Conservation (phyloP, 37 sponge, comb jelly and placozoan genomes). For the Halisarca cf. caerulea region DNA sequence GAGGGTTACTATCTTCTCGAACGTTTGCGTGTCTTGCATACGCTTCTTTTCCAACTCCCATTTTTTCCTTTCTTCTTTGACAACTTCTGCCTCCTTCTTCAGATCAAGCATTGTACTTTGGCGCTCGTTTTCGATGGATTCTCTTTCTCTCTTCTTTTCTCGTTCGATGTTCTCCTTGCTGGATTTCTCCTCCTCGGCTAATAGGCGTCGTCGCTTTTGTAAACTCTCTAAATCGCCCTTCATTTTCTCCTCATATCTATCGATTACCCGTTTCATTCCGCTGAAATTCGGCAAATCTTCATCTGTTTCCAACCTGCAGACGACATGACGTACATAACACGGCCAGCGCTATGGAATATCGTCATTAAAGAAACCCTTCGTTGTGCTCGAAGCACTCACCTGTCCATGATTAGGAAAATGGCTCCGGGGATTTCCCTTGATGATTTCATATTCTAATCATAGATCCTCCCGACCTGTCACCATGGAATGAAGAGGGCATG, state of each 20-base stretch:
- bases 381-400: no score
- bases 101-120: background rate
- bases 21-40: background rate
- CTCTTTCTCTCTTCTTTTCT: no score
- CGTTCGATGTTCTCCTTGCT: background rate
- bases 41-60: slow-evolving; percentile 6
- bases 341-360: no score
- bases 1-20: slow-evolving; percentile 1
- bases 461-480: no score
- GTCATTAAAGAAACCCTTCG: no score
- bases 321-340: no score
- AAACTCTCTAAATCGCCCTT: background rate
- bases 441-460: no score
- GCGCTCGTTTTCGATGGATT: no score
- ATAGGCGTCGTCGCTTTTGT: background rate
- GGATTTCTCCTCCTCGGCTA: background rate
- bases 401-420: no score
- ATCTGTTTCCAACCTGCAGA: no score
- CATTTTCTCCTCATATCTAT: background rate
- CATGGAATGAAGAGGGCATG: no score
- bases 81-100: background rate
- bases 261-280: background rate
- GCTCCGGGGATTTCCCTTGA: no score
- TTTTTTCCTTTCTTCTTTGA: background rate
- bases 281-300: background rate